Evolutionary conservation across 2,888 invertebrate species (phyloP), one percentile per base, ranked within the genome.

Genomic region (Agelastica alni): DNA sequence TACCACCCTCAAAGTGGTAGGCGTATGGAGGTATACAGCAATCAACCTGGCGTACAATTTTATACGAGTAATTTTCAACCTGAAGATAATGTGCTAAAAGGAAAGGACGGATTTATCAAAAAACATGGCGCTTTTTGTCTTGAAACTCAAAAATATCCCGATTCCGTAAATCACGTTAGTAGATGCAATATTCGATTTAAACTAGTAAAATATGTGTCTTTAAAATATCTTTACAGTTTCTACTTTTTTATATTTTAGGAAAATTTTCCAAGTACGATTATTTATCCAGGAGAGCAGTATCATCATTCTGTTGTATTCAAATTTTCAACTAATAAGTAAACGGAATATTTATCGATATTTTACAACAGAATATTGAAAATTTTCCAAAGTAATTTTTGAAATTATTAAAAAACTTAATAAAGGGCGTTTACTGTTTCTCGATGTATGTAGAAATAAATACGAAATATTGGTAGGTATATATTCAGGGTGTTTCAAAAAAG

Each of bases 61-160:
- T 96, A 96, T 72, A 95, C 95, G 0, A 83, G 87, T 0, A 92
- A 93, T 72, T 80, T 77, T 53, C 77, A 92, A 36, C 91, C 92
- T 0, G 83, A 86, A 55, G 61, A 68, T 56, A 54, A 61, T 17
- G 54, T 55, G n/a, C 54, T 69, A 16, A 58, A 51, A 36, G 72
- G 72, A 7, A 71, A 71, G 58, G 61, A 56, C 4, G 69, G 66
- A 13, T 62, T 57, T 5, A 62, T 65, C 47, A 67, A 64, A 28
- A 71, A 71, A 58, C 72, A 72, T 66, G 88, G 88, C 0, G 91
- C 89, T 2, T 86, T 96, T 70, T 94, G 93, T 71, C 77, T 96
- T 46, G 94, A 96, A 80, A 91, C 96, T 0, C 96, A 96, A 76
- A 91, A 91, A 71, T 96, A 86, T 78, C 96, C 96, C 0, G 91